These are phyloP conservation scores for Drosophila kokeensis DNA, from an alignment of 2,888 invertebrate genomes.

Conservation along the genomic window DNA sequence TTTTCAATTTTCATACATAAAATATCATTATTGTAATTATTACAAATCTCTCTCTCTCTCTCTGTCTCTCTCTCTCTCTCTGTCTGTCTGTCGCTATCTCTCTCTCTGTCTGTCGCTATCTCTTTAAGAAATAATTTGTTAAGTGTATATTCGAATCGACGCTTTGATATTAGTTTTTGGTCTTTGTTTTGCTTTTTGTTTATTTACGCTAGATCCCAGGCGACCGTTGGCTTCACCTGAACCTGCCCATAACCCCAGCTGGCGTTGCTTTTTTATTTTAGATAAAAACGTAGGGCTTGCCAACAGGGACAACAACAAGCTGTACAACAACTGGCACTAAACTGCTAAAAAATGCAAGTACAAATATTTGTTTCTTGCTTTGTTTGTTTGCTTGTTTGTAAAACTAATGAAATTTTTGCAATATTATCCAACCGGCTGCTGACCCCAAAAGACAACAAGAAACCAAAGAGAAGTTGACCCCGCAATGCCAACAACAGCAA, in stretches of 20 bases:
- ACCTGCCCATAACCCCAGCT: slow-evolving; percentile 70
- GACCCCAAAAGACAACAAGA: slow-evolving; percentile 61
- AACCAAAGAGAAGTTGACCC: slow-evolving; percentile 50
- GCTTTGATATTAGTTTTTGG: slow-evolving; percentile 10
- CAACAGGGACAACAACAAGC: slow-evolving; percentile 27
- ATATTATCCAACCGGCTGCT: slow-evolving; percentile 73
- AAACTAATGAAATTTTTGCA: slow-evolving; percentile 79
- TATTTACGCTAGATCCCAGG: slow-evolving; percentile 70
- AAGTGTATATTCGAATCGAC: slow-evolving; percentile 45
- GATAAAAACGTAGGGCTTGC: slow-evolving; percentile 53
- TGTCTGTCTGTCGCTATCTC: too few relatives aligned
- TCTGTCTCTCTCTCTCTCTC: background rate
- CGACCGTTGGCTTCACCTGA: slow-evolving; percentile 64
- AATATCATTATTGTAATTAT: background rate
- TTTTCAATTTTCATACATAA: background rate
- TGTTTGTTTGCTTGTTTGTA: slow-evolving; percentile 79
- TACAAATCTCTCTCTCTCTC: background rate
- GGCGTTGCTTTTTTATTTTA: slow-evolving; percentile 55
- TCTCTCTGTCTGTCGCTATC: background rate
- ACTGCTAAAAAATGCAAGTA: slow-evolving; percentile 78
- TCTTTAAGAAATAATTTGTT: slow-evolving; percentile 7
- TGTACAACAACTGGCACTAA: slow-evolving; percentile 58
- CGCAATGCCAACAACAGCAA: slow-evolving; percentile 39
- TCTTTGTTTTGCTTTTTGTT: slow-evolving; percentile 55
- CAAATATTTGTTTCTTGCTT: slow-evolving; percentile 78